phyloP scores from a whole-genome alignment of 2,113 vertebrate genomes.

The Conger conger region DNA sequence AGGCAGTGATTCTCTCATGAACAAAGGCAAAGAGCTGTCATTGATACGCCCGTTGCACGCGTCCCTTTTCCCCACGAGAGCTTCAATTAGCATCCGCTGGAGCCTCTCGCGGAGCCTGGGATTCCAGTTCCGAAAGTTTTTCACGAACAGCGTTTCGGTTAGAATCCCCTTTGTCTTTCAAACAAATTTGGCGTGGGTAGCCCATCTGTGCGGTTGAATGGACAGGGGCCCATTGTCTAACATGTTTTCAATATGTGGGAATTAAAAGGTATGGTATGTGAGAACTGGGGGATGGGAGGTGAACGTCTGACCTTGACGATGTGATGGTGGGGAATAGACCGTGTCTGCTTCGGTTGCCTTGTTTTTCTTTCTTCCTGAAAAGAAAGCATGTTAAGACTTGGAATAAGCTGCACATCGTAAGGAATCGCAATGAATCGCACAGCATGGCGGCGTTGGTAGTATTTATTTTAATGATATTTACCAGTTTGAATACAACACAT shows the following conservation, averaged over 20 bases:
- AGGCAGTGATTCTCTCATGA: constrained; percentile 21
- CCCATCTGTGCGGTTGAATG: constrained; percentile 54
- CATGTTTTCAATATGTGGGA: constrained; percentile 51
- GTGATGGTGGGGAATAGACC: background rate
- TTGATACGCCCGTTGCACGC: constrained; percentile 44
- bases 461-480: background rate
- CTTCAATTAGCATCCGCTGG: constrained; percentile 31
- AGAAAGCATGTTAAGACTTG: background rate
- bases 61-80: constrained; percentile 37
- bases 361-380: background rate
- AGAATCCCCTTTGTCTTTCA: constrained; percentile 30
- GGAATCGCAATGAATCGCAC: background rate
- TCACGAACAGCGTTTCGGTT: constrained; percentile 32
- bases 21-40: constrained; percentile 14
- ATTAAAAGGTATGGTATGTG: constrained; percentile 42
- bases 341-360: background rate
- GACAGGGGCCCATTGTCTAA: constrained; percentile 61
- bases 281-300: constrained; percentile 18
- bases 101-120: constrained; percentile 6
- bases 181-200: constrained; percentile 42
- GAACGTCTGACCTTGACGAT: background rate
- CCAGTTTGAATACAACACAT: background rate
- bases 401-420: background rate
- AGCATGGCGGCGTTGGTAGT: background rate
- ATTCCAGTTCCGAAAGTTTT: constrained; percentile 34